Conservation (phyloP, 2,888 invertebrate species). For the Mesorhabditis spiculigera region DNA sequence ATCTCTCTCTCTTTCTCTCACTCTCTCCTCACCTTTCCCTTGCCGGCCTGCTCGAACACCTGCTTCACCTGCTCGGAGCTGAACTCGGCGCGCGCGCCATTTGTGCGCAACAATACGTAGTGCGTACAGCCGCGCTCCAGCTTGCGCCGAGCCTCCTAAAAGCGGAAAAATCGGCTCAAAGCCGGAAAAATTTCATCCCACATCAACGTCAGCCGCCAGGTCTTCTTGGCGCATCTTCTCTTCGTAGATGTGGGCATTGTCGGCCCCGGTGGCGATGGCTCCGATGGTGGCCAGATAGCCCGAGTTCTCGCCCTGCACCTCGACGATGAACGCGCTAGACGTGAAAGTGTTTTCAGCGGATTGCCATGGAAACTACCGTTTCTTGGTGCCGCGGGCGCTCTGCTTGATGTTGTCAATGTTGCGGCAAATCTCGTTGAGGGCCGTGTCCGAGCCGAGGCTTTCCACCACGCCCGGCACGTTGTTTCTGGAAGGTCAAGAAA, state of each 20-base stretch:
- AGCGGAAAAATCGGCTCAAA: too few relatives aligned
- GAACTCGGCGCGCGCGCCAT: too few relatives aligned
- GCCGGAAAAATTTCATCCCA: too few relatives aligned
- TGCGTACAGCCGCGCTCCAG: too few relatives aligned
- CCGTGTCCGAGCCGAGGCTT: slow-evolving; percentile 84
- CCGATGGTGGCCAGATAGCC: slow-evolving; percentile 93
- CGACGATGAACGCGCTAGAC: slow-evolving; percentile 29
- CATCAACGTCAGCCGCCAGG: too few relatives aligned
- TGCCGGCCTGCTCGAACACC: background rate
- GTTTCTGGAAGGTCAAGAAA: slow-evolving; percentile 5
- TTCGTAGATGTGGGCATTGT: slow-evolving; percentile 94
- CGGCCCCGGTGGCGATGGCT: slow-evolving; percentile 91
- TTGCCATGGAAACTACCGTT: background rate
- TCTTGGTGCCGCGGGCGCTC: slow-evolving; percentile 88
- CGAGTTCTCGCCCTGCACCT: slow-evolving; percentile 63
- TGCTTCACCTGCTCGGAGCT: background rate
- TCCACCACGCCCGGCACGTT: slow-evolving; percentile 20
- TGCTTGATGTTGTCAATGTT: slow-evolving; percentile 78
- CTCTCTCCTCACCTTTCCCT: background rate
- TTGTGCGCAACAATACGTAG: too few relatives aligned
- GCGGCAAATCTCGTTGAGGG: slow-evolving; percentile 94
- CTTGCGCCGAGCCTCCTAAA: too few relatives aligned
- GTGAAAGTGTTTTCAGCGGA: too few relatives aligned
- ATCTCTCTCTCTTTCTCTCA: too few relatives aligned
- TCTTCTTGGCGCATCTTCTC: slow-evolving; percentile 44